Base-by-base conservation (phyloP, 2,797 vertebrate species). In the Hirundo rustica region DNA sequence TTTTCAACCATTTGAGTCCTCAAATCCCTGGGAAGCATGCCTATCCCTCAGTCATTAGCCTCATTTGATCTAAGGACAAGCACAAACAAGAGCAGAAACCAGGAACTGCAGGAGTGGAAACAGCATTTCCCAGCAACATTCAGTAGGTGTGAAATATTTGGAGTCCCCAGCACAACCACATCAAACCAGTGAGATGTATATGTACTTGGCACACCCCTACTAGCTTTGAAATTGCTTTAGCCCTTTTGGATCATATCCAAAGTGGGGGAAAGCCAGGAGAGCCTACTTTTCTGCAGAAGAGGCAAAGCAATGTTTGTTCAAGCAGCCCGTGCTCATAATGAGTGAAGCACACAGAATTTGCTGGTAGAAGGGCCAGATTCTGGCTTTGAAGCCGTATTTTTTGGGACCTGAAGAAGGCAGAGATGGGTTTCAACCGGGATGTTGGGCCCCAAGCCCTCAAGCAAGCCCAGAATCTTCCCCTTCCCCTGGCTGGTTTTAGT, bases 61-160 rank as follows among this genome's bases (percentile, higher is more conserved):
- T 94, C 74, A 36, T 93, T 85, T 92, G 86, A 91, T 96, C 86
- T 54, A 74, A 82, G 88, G 74, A 85, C 94, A 94, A 93, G 88
- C 78, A 95, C 77, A 93, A 95, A 92, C 86, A 93, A 75, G 88
- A 93, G 57, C 60, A 82, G 50, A 89, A 71, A 2, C 88, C 82
- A 85, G 61, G 61, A 92, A 77, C 10, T 83, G 50, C 66, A 80
- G 75, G 38, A 80, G 60, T 72, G 84, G 94, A 96, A 96, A 55
- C 70, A 83, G 13, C 48, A 25, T 82, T 96, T 95, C 90, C 93
- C 94, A 94, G 93, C 89, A 96, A 79, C 64, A 32, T 57, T 23
- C 71, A 82, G 86, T 83, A 92, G 92, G 91, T 93, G 84, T 78
- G 87, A 96, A 94, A 82, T 87, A 65, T 30, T 23, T 77, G 54